Evolutionary conservation across 2,797 vertebrate species (phyloP).

Genomic region (Sebastes nivosus): DNA sequence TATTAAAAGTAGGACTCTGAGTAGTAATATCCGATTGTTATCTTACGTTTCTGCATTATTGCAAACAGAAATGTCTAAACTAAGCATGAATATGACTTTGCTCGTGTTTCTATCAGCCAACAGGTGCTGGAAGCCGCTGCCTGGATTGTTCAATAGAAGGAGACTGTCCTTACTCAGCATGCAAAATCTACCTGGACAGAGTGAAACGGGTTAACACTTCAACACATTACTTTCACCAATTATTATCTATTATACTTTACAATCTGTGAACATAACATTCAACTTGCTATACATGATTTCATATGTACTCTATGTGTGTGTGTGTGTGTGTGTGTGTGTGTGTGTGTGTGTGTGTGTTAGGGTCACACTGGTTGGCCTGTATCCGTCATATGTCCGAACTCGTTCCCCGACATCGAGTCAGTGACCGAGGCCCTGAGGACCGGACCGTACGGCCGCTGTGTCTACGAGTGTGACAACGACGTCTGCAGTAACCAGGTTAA

Average conservation of each 20-base stretch:
- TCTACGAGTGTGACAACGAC: conserved; percentile 89
- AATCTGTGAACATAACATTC: not conserved
- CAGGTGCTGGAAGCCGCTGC: conserved; percentile 82
- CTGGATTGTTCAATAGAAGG: conserved; percentile 83
- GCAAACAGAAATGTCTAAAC: not conserved
- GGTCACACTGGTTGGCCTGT: conserved; percentile 84
- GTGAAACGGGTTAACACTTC: conserved; percentile 76
- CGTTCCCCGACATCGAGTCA: conserved; percentile 84
- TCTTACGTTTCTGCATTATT: no score
- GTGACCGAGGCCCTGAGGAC: conserved; percentile 81
- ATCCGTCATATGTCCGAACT: conserved; percentile 82
- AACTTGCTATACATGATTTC: not conserved
- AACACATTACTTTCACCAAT: not conserved
- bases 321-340: not conserved
- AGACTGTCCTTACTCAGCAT: conserved; percentile 85
- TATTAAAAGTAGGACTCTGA: no score
- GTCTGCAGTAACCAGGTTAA: conserved; percentile 88
- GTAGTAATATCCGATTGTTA: no score
- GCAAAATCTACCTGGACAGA: conserved; percentile 85
- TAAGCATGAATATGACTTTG: not conserved
- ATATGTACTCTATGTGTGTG: not conserved
- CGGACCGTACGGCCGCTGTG: conserved; percentile 88
- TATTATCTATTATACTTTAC: not conserved
- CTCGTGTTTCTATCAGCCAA: conserved; percentile 71
- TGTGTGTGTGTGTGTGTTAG: conserved; percentile 55